These are phyloP conservation scores for Cynopterus sphinx DNA, from an alignment of 2,797 vertebrate species.

Conservation along the genomic window DNA sequence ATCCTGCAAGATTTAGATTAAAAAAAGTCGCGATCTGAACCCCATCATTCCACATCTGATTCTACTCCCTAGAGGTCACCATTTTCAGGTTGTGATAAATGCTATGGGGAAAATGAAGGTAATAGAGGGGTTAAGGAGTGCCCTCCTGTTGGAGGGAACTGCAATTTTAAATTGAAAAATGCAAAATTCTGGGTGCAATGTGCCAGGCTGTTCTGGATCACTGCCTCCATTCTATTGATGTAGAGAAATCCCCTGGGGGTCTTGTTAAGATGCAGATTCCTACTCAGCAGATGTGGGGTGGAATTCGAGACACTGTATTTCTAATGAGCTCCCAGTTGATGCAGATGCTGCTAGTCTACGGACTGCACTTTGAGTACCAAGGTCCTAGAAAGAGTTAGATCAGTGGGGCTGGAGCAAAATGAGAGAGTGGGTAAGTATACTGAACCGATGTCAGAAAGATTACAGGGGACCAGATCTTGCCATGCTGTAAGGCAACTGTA, in stretches of 20 bases:
- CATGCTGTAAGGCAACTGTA: background rate
- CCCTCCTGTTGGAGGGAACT: background rate
- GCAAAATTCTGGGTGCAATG: background rate
- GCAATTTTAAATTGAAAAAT: background rate
- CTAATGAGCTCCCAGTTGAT: background rate
- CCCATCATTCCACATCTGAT: background rate
- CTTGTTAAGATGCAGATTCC: background rate
- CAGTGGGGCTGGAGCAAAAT: background rate
- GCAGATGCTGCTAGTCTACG: background rate
- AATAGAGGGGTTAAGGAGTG: background rate
- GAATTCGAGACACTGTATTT: background rate
- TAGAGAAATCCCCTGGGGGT: background rate
- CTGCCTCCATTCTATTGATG: background rate
- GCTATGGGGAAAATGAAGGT: background rate
- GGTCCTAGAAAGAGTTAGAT: background rate
- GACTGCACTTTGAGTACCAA: background rate
- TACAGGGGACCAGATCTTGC: background rate
- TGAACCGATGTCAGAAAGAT: background rate
- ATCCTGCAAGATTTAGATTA: background rate
- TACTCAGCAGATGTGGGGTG: background rate
- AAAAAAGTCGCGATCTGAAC: background rate
- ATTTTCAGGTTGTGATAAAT: background rate
- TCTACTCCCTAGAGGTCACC: background rate
- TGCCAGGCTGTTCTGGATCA: background rate
- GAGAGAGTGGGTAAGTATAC: background rate